Base-by-base conservation (phyloP, 1,140 invertebrate species). In the Leptinotarsa undecemlineata region DNA sequence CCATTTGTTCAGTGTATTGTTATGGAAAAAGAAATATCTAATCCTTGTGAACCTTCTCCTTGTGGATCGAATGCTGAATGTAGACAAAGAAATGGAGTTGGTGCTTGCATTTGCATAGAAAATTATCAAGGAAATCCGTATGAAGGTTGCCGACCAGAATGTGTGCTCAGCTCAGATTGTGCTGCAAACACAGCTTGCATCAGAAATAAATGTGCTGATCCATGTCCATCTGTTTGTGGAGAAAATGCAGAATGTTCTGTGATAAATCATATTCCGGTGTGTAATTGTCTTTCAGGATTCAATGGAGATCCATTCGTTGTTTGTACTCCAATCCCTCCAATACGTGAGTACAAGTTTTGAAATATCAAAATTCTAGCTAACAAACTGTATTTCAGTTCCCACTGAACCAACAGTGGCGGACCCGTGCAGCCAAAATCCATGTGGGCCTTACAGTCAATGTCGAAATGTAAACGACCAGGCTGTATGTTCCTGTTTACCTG, bases 171-270 rank as follows among this genome's bases (percentile, higher is more conserved):
- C 81, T 90, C 92, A 3, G 93, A 96, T 79, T 96, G 94, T 85
- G 84, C 90, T 3, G 89, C 91, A n/a, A 89, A 90, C 69, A 87
- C 90, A 81, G 90, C 93, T 62, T 96, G 94, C 81, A 90, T 91
- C 26, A 90, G 90, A 81, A 91, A 92, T 76, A 94, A 93, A 86
- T 96, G 95, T 85, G 86, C 87, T 71, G 91, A 96, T 85, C 94
- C 94, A 17, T 96, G 94, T 81, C 91, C 90, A 17, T 92, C 91
- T 78, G 89, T 90, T 62, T 96, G 94, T 86, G 94, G 94, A n/a
- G 84, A 87, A 3, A 93, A 95, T 84, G 92, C 94, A 33, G 89
- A 93, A 72, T 95, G 94, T 81, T 90, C 90, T 77, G 93, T 94
- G 1, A 88, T 93, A 19, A 93, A 93, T 82, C 94, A 95, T 83